Conservation (phyloP, 1,140 invertebrate species). For the Drosophila leontia region DNA sequence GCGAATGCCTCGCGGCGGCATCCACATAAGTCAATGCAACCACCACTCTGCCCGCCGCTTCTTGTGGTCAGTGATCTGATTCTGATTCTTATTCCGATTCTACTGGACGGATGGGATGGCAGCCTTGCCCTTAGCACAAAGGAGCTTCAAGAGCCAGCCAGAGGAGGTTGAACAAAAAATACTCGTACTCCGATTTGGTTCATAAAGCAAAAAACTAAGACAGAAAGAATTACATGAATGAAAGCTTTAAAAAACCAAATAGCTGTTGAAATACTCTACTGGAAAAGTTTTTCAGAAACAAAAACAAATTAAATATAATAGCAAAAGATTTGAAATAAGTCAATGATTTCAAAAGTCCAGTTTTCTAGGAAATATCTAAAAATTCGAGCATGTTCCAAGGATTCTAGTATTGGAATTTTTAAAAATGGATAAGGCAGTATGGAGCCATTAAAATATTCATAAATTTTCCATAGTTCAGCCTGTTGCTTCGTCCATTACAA, state of each 20-base stretch:
- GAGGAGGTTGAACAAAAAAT: conserved; percentile 22
- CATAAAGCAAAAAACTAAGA: conserved; percentile 70
- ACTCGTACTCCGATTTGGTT: conserved; percentile 61
- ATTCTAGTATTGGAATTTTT: background rate
- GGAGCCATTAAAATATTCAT: background rate
- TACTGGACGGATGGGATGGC: conserved; percentile 29
- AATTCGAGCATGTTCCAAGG: background rate
- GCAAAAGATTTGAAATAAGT: background rate
- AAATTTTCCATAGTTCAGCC: background rate
- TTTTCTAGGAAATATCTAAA: background rate
- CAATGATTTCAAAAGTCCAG: background rate
- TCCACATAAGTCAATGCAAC: conserved; percentile 56
- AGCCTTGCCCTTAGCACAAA: conserved; percentile 60
- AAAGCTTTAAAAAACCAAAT: background rate
- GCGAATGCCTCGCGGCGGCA: conserved; percentile 70
- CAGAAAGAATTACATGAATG: conserved; percentile 28
- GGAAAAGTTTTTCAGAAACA: background rate
- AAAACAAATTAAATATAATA: background rate
- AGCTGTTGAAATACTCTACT: conserved; percentile 5
- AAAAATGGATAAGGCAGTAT: background rate
- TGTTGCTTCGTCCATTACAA: conserved; percentile 34
- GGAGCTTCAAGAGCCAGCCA: conserved; percentile 20
- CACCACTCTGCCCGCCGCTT: background rate
- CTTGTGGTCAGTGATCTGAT: conserved; percentile 41
- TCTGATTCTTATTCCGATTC: conserved; percentile 37